phyloP scores from a whole-genome alignment of 2,113 vertebrate species.

The Leucosticte australis region DNA sequence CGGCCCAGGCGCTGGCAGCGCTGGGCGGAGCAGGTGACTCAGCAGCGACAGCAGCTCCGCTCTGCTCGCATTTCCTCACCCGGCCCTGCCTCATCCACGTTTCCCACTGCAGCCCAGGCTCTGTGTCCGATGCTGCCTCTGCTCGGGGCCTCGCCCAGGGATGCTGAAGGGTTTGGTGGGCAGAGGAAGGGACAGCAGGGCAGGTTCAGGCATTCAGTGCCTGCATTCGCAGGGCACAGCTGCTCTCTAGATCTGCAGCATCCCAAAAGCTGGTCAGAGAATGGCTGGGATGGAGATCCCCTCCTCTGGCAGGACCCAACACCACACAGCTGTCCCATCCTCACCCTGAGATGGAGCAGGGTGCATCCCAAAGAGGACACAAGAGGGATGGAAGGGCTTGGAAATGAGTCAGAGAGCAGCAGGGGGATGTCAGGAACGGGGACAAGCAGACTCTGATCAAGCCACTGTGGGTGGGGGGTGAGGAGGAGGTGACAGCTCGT shows the following conservation, averaged over 20 bases:
- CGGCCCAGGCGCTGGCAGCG: neutral
- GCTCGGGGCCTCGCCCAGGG: fast-evolving
- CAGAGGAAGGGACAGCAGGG: neutral
- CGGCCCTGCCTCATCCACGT: neutral
- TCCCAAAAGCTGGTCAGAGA: neutral
- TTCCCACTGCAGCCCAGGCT: fast-evolving
- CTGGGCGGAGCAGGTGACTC: constrained; percentile 34
- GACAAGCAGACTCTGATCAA: neutral
- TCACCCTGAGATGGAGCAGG: fast-evolving
- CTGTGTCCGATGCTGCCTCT: fast-evolving
- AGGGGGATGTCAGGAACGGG: neutral
- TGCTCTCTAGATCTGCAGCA: fast-evolving
- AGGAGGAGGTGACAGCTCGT: neutral
- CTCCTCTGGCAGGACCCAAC: fast-evolving
- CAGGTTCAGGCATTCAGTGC: neutral
- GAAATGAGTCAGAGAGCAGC: neutral
- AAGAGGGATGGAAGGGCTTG: neutral
- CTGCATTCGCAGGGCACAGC: neutral
- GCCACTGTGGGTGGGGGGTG: fast-evolving
- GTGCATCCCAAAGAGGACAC: fast-evolving
- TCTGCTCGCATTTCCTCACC: neutral
- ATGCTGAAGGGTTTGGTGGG: neutral
- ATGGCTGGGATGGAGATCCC: fast-evolving
- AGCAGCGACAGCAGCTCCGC: neutral
- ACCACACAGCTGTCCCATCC: fast-evolving